Conservation (phyloP, 2,888 invertebrate species). For the Parascotia fuliginaria region DNA sequence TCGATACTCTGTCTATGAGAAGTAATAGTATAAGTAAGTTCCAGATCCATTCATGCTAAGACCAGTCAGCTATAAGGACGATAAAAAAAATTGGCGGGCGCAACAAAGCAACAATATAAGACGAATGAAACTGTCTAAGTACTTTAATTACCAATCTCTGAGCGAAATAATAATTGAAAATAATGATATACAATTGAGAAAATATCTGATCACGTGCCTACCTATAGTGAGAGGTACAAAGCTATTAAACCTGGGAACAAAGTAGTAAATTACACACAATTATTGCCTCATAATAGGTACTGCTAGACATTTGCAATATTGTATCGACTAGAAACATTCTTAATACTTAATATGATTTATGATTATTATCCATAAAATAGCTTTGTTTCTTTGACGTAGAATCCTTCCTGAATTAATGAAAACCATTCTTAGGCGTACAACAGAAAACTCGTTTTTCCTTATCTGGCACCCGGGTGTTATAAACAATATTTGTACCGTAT, state of each 20-base stretch:
- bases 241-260: conserved; percentile 11
- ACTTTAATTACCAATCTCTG: too few species aligned
- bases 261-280: conserved; percentile 23
- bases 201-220: neutral
- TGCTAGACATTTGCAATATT: conserved; percentile 24
- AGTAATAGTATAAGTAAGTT: too few species aligned
- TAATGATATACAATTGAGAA: neutral
- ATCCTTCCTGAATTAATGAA: conserved; percentile 6
- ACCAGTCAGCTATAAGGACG: too few species aligned
- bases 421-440: conserved; percentile 15
- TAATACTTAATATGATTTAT: too few species aligned
- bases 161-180: too few species aligned
- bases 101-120: too few species aligned
- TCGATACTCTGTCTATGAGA: too few species aligned
- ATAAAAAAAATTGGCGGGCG: too few species aligned
- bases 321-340: conserved; percentile 28
- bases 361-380: conserved; percentile 28
- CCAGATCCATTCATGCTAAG: too few species aligned
- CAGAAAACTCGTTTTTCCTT: conserved; percentile 23
- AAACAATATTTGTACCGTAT: conserved; percentile 11
- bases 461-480: conserved; percentile 2
- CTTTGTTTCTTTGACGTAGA: neutral
- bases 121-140: too few species aligned
- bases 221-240: neutral
- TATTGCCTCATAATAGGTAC: conserved; percentile 7